These are phyloP conservation scores for Caenorhabditis panamensis DNA, from an alignment of 2,888 invertebrate genomes.

Conservation along the genomic window DNA sequence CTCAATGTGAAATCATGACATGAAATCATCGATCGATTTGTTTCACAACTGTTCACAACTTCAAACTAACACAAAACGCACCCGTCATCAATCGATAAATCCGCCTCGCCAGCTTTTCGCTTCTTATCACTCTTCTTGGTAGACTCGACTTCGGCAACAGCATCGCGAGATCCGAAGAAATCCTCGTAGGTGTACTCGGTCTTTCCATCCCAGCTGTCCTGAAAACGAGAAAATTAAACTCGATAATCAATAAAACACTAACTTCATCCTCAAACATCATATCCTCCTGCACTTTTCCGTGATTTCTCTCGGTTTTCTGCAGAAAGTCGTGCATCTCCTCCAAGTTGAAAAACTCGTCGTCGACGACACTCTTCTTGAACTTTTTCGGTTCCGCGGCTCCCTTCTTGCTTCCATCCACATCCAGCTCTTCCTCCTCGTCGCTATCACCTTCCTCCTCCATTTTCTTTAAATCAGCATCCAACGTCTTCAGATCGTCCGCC, in stretches of 20 bases:
- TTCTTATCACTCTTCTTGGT: conserved; percentile 43
- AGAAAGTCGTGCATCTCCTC: conserved; percentile 69
- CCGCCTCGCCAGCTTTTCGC: conserved; percentile 47
- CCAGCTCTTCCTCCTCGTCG: conserved; percentile 30
- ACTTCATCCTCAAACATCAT: conserved; percentile 63
- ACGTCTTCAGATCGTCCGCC: conserved; percentile 62
- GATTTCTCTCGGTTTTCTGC: conserved; percentile 59
- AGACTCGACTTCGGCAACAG: conserved; percentile 40
- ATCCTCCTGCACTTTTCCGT: conserved; percentile 51
- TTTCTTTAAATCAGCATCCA: conserved; percentile 59
- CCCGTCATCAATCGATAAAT: conserved; percentile 36
- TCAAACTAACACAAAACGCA: conserved; percentile 3
- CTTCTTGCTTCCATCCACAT: conserved; percentile 13
- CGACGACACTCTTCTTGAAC: conserved; percentile 64
- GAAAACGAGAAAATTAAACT: background rate
- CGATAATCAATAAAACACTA: background rate
- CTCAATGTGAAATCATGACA: too few species aligned
- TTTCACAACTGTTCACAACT: background rate
- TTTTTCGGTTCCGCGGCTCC: conserved; percentile 33
- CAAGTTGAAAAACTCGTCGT: conserved; percentile 70
- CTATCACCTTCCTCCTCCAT: conserved; percentile 48
- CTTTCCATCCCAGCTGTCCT: conserved; percentile 65
- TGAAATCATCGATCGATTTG: conserved; percentile 8
- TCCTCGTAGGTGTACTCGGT: conserved; percentile 70
- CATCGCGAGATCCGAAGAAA: conserved; percentile 66